These are phyloP conservation scores for Sternarchorhynchus goeldii DNA, from an alignment of 2,797 vertebrate genomes.

Conservation along the genomic window DNA sequence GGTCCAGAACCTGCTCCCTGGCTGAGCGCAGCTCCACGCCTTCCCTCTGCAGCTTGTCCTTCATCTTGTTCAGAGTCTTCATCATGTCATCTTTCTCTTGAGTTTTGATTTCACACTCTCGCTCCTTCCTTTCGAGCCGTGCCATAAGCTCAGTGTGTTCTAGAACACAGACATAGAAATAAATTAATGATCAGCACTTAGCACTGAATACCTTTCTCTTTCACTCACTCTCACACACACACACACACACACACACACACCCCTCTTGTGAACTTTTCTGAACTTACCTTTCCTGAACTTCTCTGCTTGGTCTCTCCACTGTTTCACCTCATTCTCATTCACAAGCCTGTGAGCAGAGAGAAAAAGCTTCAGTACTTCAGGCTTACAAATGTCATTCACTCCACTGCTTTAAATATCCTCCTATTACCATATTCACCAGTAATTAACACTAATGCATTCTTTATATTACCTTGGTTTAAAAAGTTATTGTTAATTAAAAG, in stretches of 20 bases:
- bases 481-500: constrained; percentile 13
- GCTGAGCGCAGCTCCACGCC: constrained; percentile 90
- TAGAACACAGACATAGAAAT: constrained; percentile 53
- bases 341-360: constrained; percentile 81
- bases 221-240: neutral
- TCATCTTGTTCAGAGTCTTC: constrained; percentile 99
- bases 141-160: constrained; percentile 88
- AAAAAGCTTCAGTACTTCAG: neutral
- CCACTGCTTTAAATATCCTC: neutral
- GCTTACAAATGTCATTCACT: neutral
- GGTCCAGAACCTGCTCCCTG: constrained; percentile 87
- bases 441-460: constrained; percentile 2
- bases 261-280: neutral
- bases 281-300: constrained; percentile 93
- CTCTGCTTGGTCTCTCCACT: constrained; percentile 95
- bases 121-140: constrained; percentile 90
- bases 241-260: neutral
- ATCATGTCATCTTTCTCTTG: constrained; percentile 98
- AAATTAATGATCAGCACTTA: too few species aligned
- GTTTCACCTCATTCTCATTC: constrained; percentile 96
- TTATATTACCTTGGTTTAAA: constrained; percentile 16
- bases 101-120: constrained; percentile 95
- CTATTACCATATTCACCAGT: constrained; percentile 16
- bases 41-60: constrained; percentile 95
- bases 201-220: too few species aligned